These are phyloP conservation scores for Sinocyclocheilus grahami DNA, from an alignment of 2,113 vertebrate species.

Conservation along the genomic window DNA sequence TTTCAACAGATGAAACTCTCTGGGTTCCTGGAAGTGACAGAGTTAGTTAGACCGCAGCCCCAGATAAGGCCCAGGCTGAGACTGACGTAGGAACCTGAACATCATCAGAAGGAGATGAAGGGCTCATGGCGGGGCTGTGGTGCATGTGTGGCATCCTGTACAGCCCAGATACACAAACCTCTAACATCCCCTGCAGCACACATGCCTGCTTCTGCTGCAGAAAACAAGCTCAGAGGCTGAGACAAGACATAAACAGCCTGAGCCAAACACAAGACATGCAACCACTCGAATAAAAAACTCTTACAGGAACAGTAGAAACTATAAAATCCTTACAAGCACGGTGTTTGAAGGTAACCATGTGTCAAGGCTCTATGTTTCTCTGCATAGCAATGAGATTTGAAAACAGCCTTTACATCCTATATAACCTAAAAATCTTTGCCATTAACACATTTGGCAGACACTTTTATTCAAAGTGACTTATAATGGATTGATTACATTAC, in stretches of 20 bases:
- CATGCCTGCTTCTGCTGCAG: slow-evolving; percentile 46
- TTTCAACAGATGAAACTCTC: slow-evolving; percentile 75
- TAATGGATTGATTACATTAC: not conserved
- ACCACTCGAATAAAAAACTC: not conserved
- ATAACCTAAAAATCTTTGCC: not conserved
- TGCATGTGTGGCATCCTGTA: slow-evolving; percentile 68
- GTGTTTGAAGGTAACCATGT: not conserved
- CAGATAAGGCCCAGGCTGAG: slow-evolving; percentile 70
- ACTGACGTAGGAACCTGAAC: slow-evolving; percentile 65
- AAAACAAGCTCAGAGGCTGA: slow-evolving; percentile 58
- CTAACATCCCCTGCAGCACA: slow-evolving; percentile 67
- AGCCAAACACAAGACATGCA: slow-evolving; percentile 27
- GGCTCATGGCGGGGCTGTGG: slow-evolving; percentile 44
- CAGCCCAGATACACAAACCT: slow-evolving; percentile 60
- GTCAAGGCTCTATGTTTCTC: not conserved
- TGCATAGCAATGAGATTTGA: not conserved
- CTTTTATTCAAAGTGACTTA: not conserved
- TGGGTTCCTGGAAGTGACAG: slow-evolving; percentile 80
- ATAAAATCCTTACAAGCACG: not conserved
- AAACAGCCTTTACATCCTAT: not conserved
- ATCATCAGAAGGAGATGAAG: slow-evolving; percentile 37
- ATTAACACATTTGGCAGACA: not conserved
- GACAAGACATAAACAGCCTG: slow-evolving; percentile 39
- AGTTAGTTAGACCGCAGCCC: slow-evolving; percentile 77
- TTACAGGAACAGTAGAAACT: not conserved